A percentile compares a stretch with the other conserved stretches of the same genome.
Conservation (phyloP, 2,113 vertebrate species). For the Macroglossus sobrinus region DNA sequence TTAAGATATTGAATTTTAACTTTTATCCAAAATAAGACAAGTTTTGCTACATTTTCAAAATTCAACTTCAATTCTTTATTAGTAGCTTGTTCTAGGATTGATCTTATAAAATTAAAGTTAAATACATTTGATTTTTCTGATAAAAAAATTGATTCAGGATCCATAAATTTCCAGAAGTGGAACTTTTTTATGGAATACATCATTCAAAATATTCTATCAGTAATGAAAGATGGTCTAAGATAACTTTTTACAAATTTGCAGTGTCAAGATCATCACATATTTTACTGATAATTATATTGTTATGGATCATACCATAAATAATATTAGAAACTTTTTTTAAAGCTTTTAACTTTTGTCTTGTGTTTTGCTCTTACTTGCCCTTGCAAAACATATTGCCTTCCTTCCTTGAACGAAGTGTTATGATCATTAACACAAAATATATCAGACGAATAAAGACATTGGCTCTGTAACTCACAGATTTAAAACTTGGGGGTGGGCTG, state of each 20-base stretch:
- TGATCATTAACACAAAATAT: neutral
- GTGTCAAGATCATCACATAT: neutral
- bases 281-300: neutral
- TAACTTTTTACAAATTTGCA: neutral
- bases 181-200: neutral
- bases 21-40: neutral
- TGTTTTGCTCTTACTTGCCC: neutral
- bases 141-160: neutral
- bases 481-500: neutral
- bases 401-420: neutral
- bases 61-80: neutral
- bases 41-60: conserved; percentile 40
- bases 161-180: neutral
- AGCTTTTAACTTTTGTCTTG: neutral
- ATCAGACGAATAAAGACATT: neutral
- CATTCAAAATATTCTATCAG: neutral
- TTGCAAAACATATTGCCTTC: neutral
- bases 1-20: conserved; percentile 20
- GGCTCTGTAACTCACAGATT: neutral
- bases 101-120: neutral
- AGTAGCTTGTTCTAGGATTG: neutral
- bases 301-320: neutral
- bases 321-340: neutral
- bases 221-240: neutral
- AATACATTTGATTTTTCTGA: neutral